phyloP scores from a whole-genome alignment of 2,888 invertebrate species.

The Philereme transversata region DNA sequence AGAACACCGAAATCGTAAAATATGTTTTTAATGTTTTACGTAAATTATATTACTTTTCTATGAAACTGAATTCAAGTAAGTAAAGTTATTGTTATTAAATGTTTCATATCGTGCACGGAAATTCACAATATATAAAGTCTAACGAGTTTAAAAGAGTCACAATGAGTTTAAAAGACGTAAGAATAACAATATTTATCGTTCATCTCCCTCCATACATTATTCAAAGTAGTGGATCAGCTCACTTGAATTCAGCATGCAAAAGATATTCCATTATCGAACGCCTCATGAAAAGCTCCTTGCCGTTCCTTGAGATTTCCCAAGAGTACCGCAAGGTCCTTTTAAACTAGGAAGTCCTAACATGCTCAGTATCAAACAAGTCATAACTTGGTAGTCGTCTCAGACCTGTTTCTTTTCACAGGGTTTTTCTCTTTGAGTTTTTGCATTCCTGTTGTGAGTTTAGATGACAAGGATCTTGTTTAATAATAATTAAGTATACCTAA shows the following conservation, averaged over 20 bases:
- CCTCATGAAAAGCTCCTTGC: constrained; percentile 37
- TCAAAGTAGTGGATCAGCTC: constrained; percentile 17
- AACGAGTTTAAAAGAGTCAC: too few species aligned
- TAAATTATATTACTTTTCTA: too few species aligned
- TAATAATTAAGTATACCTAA: too few species aligned
- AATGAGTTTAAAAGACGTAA: neutral
- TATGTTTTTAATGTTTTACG: too few species aligned
- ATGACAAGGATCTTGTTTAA: too few species aligned
- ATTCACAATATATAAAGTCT: neutral
- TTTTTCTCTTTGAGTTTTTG: neutral
- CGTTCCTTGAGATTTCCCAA: constrained; percentile 48
- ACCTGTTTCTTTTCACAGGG: too few species aligned
- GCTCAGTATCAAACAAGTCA: constrained; percentile 20
- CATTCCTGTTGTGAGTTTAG: neutral
- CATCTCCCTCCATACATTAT: constrained; percentile 11
- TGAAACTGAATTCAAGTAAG: too few species aligned
- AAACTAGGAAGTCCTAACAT: constrained; percentile 19
- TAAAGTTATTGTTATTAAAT: too few species aligned
- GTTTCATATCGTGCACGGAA: neutral
- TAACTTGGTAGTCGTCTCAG: neutral
- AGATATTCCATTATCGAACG: constrained; percentile 43
- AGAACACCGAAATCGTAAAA: too few species aligned
- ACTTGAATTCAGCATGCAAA: constrained; percentile 42
- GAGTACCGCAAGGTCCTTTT: constrained; percentile 37
- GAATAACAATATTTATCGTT: neutral